Evolutionary conservation across 2,113 vertebrate species (phyloP).

Genomic region (Cyrtonyx montezumae): DNA sequence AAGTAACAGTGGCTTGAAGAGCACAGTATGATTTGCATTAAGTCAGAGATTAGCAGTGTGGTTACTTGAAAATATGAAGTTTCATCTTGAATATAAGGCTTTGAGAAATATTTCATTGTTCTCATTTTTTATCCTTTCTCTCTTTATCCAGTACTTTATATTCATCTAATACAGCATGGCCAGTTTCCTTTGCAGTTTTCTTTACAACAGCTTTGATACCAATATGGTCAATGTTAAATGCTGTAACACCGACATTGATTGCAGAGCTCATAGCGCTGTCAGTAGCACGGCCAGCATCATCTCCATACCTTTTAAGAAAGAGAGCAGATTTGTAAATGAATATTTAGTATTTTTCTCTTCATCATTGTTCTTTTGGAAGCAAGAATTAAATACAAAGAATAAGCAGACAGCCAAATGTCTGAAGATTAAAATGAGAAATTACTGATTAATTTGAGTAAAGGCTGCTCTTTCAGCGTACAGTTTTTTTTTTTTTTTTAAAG

Average conservation of each 20-base stretch:
- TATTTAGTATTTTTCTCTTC: not conserved
- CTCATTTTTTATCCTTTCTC: constrained; percentile 65
- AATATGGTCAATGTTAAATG: constrained; percentile 94
- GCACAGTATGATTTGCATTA: constrained; percentile 41
- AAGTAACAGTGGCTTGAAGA: constrained; percentile 47
- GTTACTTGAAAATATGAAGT: constrained; percentile 37
- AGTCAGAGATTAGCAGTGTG: not conserved
- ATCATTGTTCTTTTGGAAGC: not conserved
- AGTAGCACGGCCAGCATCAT: constrained; percentile 90
- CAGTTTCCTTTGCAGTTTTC: constrained; percentile 91
- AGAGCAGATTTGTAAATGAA: not conserved
- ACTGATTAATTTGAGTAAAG: not conserved
- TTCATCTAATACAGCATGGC: constrained; percentile 89
- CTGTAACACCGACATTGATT: constrained; percentile 92
- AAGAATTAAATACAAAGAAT: not conserved
- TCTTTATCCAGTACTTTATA: constrained; percentile 84
- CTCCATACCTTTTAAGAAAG: constrained; percentile 87
- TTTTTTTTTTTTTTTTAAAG: not conserved
- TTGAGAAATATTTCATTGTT: constrained; percentile 6
- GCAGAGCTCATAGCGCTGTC: constrained; percentile 92
- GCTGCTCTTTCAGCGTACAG: not conserved
- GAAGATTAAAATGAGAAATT: not conserved
- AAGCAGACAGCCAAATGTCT: not conserved
- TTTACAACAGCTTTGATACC: constrained; percentile 96
- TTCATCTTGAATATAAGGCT: constrained; percentile 62